Evolutionary conservation across 1,140 invertebrate genomes (phyloP).

Genomic region (Cylas formicarius): DNA sequence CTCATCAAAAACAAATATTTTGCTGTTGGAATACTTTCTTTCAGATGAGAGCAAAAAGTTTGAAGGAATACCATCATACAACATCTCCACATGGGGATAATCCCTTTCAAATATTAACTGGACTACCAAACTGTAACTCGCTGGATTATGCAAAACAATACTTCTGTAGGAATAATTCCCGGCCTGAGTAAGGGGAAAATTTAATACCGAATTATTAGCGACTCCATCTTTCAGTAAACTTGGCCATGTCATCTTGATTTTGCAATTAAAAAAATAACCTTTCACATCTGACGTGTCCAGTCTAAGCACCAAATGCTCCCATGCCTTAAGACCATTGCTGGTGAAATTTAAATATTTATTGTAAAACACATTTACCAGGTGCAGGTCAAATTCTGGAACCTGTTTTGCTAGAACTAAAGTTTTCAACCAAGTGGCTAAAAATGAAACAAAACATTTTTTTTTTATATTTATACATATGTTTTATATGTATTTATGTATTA

Average conservation of each 20-base stretch:
- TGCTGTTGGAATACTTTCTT: constrained; percentile 11
- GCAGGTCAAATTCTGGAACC: constrained; percentile 54
- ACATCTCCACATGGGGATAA: constrained; percentile 46
- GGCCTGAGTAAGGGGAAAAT: constrained; percentile 76
- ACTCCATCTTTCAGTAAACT: constrained; percentile 42
- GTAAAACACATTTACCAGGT: constrained; percentile 52
- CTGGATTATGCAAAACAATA: constrained; percentile 57
- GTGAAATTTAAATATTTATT: constrained; percentile 50
- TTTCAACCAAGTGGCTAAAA: constrained; percentile 62
- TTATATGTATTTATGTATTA: too few relatives aligned
- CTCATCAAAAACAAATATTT: constrained; percentile 35
- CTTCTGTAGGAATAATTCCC: constrained; percentile 64
- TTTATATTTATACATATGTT: too few relatives aligned
- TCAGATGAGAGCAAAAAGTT: constrained; percentile 26
- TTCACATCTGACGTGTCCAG: constrained; percentile 70
- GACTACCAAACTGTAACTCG: constrained; percentile 50
- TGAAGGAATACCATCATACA: constrained; percentile 46
- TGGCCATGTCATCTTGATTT: constrained; percentile 70
- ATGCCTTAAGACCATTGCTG: constrained; percentile 41
- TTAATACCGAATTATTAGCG: constrained; percentile 48
- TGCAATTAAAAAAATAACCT: constrained; percentile 62
- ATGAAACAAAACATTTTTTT: constrained; percentile 7
- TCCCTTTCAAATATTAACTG: constrained; percentile 56
- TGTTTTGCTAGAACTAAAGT: constrained; percentile 58
- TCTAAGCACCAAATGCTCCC: constrained; percentile 65